Evolutionary conservation across 2,113 vertebrate genomes (phyloP), one percentile per base, ranked within the genome.

Genomic region (Gavia stellata): DNA sequence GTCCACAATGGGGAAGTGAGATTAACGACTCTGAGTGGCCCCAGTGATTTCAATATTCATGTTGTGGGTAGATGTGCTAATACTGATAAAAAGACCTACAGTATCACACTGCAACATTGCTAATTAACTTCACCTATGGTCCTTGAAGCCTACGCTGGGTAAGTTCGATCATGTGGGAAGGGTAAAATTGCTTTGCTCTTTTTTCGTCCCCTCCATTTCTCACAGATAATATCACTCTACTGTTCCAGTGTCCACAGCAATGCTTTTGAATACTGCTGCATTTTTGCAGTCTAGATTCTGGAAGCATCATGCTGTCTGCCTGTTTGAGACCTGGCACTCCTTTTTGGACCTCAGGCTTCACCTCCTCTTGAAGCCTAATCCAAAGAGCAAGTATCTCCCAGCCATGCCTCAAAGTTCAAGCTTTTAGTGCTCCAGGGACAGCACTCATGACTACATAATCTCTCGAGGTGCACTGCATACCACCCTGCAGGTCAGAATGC

Each of bases 1-100:
- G 79, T 49, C 83, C 73, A 58, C 38, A 29, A 52, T 2, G 40
- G 77, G 87, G 52, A 86, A 95, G 65, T 36, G 94, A 92, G 94
- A 81, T 93, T 26, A 82, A 96, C 34, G 84, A 8, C 40, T 26
- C 6, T 5, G 28, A 77, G 84, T 25, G 36, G 55, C 55, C 79
- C 45, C 52, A 13, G 42, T 10, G 13, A 66, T 88, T 92, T 94
- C 67, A 21, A 28, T 88, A 61, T 66, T 80, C 75, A 36, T 15
- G 65, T 72, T 42, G 40, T 17, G 71, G 45, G 75, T 45, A 77
- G 68, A 47, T 34, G 79, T 8, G 45, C 36, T 40, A 4, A 20
- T 17, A 16, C 33, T 14, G 52, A n/a, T 40, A 70, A 36, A 70
- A 62, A 21, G 72, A 33, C 34, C 73, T 45, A 42, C 36, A 38